Percentiles rank a stretch among this genome's conserved stretches.
These are phyloP conservation scores for Trichoplusia ni DNA, from an alignment of 1,140 invertebrate species.

Conservation along the genomic window DNA sequence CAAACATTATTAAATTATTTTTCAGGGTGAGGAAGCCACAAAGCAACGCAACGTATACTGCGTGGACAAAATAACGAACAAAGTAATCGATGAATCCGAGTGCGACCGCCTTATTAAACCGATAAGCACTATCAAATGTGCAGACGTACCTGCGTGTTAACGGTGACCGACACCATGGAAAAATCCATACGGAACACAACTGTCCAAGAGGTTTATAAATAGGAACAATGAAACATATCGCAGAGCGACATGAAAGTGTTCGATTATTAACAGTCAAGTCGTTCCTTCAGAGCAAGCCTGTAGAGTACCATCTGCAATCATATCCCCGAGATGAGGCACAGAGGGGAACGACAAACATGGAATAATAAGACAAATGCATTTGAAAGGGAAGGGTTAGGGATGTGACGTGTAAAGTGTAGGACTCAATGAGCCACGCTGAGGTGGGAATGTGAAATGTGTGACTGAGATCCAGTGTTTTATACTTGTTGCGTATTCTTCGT, in stretches of 20 bases:
- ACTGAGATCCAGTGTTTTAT: conserved; percentile 30
- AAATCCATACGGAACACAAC: conserved; percentile 20
- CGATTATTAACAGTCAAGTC: neutral
- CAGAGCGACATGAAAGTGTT: conserved; percentile 10
- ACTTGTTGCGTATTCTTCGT: conserved; percentile 34
- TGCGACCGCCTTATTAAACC: conserved; percentile 66
- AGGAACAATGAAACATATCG: conserved; percentile 26
- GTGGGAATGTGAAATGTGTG: conserved; percentile 35
- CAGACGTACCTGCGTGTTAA: conserved; percentile 70
- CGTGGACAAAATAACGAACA: conserved; percentile 65
- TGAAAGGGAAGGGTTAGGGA: conserved; percentile 10
- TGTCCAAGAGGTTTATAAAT: conserved; percentile 17
- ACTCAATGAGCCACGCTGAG: conserved; percentile 21
- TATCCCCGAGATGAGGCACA: neutral
- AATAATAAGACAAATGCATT: conserved; percentile 16
- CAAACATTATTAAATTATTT: neutral
- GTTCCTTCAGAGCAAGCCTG: neutral
- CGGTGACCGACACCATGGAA: conserved; percentile 20
- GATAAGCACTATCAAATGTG: conserved; percentile 61
- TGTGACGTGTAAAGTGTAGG: conserved; percentile 22
- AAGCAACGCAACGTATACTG: conserved; percentile 71
- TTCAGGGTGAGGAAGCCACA: conserved; percentile 65
- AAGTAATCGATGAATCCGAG: conserved; percentile 59
- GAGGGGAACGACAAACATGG: conserved; percentile 9
- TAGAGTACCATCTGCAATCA: conserved; percentile 1